Percentiles rank a stretch among this genome's conserved stretches.
These are phyloP conservation scores for Piaya cayana DNA, from an alignment of 2,113 vertebrate species.

Conservation along the genomic window DNA sequence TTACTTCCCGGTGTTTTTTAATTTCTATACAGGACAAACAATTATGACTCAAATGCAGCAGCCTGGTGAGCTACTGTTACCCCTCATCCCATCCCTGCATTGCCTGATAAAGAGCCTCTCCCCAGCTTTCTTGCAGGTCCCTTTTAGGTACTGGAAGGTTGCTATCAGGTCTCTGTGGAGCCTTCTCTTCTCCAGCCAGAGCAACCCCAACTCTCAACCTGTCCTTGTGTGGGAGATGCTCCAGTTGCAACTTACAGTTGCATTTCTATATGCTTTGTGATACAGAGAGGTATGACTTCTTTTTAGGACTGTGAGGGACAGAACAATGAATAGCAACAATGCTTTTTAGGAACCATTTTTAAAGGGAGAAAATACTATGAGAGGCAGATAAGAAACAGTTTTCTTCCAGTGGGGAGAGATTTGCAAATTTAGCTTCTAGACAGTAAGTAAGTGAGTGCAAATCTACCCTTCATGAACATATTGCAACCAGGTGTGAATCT, in stretches of 20 bases:
- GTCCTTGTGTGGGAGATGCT: no score
- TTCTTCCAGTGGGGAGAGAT: neutral
- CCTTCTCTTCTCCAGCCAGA: no score
- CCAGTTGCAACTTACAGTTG: neutral
- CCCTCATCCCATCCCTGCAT: no score
- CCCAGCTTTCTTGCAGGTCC: no score
- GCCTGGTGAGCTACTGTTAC: neutral
- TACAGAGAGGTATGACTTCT: neutral
- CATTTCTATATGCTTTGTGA: neutral
- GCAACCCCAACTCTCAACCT: no score
- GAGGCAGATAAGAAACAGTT: neutral
- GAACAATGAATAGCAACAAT: neutral
- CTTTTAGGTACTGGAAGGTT: no score
- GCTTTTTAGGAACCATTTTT: neutral
- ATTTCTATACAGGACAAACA: neutral
- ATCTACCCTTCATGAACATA: neutral
- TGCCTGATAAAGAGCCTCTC: no score
- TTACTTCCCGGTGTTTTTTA: neutral
- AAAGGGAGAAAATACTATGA: neutral
- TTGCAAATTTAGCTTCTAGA: neutral
- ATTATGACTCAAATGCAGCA: neutral
- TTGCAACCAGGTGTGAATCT: constrained; percentile 35
- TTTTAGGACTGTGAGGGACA: neutral
- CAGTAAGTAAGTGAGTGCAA: neutral
- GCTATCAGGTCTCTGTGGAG: no score